Evolutionary conservation across 1,140 invertebrate genomes (phyloP).

Genomic region (Chlorops oryzae): DNA sequence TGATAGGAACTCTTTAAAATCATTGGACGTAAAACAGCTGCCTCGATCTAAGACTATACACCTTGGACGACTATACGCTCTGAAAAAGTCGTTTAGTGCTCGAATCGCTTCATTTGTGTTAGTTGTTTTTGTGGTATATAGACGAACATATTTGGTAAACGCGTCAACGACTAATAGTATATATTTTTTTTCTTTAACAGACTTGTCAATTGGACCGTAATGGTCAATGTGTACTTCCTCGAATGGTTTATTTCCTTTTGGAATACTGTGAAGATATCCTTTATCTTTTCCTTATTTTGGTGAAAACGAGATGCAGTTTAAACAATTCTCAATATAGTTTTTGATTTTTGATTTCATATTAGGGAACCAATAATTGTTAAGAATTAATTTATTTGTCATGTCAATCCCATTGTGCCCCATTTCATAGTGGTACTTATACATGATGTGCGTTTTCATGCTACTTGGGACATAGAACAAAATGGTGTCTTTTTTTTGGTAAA

Average conservation of each 20-base stretch:
- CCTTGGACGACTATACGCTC: too few relatives aligned
- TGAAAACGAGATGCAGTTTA: slow-evolving; percentile 2
- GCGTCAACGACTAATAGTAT: slow-evolving; percentile 5
- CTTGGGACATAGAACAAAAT: neutral
- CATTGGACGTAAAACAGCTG: neutral
- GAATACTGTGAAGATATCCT: neutral
- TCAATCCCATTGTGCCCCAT: neutral
- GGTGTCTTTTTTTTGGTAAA: too few relatives aligned
- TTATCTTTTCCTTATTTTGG: neutral
- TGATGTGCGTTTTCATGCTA: neutral
- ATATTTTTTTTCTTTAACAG: slow-evolving; percentile 4
- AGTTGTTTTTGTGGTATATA: too few relatives aligned
- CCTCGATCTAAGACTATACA: neutral
- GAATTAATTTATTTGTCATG: too few relatives aligned
- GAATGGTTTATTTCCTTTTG: neutral
- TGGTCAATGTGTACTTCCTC: neutral
- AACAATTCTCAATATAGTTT: slow-evolving; percentile 1
- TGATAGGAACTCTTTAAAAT: neutral
- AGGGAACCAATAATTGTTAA: too few relatives aligned
- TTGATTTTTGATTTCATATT: too few relatives aligned
- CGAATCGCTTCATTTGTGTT: too few relatives aligned
- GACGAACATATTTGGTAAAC: neutral
- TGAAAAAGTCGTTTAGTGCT: too few relatives aligned
- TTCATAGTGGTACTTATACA: neutral
- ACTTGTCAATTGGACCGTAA: neutral